Percentiles rank a stretch among this genome's conserved stretches.
Evolutionary conservation across 2,797 vertebrate genomes (phyloP).

Genomic region (Neosilurus mollespiculum): DNA sequence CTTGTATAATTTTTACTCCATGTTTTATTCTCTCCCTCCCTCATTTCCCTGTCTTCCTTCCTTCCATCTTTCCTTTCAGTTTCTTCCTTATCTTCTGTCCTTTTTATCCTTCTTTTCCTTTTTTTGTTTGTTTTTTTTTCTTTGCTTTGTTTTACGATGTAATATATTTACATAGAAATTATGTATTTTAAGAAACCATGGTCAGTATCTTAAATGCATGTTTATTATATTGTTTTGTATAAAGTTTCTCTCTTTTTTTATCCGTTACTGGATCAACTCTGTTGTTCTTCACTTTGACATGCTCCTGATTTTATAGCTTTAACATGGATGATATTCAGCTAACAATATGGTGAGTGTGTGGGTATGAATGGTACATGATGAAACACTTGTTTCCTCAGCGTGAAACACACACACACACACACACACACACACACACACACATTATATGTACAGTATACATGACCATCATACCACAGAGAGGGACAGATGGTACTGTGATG

Average conservation of each 20-base stretch:
- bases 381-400: constrained; percentile 25
- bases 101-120: background rate
- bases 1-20: too few species aligned
- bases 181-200: background rate
- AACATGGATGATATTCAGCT: constrained; percentile 1
- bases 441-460: background rate
- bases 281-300: background rate
- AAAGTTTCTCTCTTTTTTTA: background rate
- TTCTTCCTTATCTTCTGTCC: too few species aligned
- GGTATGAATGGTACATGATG: constrained; percentile 32
- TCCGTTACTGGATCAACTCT: background rate
- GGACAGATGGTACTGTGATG: constrained; percentile 36
- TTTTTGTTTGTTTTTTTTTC: too few species aligned
- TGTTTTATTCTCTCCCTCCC: too few species aligned
- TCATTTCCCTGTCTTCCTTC: too few species aligned
- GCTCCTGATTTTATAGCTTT: background rate
- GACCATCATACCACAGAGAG: constrained; percentile 12
- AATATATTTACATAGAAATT: too few species aligned
- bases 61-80: too few species aligned
- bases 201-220: background rate
- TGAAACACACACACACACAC: constrained; percentile 18
- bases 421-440: background rate
- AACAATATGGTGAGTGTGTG: constrained; percentile 23
- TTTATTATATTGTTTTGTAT: background rate
- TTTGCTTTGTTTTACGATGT: too few species aligned